Base-by-base conservation (phyloP, 2,797 vertebrate genomes). In the Spinibarbus caldwelli region DNA sequence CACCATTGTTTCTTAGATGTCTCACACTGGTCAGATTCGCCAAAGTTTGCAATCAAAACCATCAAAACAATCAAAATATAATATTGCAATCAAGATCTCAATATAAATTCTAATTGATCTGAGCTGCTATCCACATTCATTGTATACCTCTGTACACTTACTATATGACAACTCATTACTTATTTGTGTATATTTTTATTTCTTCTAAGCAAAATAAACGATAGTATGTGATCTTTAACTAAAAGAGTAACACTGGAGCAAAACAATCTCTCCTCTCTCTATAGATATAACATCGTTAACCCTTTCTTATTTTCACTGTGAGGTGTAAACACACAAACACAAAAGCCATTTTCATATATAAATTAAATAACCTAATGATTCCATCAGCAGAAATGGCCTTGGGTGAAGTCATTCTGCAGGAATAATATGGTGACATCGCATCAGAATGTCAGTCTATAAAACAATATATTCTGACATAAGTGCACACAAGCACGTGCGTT, bases 341-440 rank as follows among this genome's bases (percentile, higher is more conserved):
- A 57, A 82, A 31, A 8, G 3, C 8, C 43, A 72, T 49, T 86
- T 70, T 80, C 81, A 88, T 70, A 41, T 66, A 45, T 78, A 84
- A 76, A 85, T 86, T 81, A 43, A 84, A 41, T 82, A 81, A 80
- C 52, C 47, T 49, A 72, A 87, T 84, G 70, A 82, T 83, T 80
- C 7, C 2, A 54, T 62, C 36, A 26, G 49, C 71, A 62, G 9
- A 68, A 78, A 64, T 68, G 57, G 15, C 82, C 76, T 47, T 68
- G 54, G 47, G 84, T 49, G 43, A 77, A 83, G 78, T 84, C 64
- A 87, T 80, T 86, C 85, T 47, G 52, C 75, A 43, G 80, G 76
- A 88, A 64, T 73, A 80, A 41, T 86, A 80, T 79, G 54, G 73
- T 85, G 10, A 72, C 80, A 82, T 82, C 80, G 43, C 34, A 26